Evolutionary conservation across 2,113 vertebrate genomes (phyloP), one percentile per base, ranked within the genome.

Genomic region (Alces alces): DNA sequence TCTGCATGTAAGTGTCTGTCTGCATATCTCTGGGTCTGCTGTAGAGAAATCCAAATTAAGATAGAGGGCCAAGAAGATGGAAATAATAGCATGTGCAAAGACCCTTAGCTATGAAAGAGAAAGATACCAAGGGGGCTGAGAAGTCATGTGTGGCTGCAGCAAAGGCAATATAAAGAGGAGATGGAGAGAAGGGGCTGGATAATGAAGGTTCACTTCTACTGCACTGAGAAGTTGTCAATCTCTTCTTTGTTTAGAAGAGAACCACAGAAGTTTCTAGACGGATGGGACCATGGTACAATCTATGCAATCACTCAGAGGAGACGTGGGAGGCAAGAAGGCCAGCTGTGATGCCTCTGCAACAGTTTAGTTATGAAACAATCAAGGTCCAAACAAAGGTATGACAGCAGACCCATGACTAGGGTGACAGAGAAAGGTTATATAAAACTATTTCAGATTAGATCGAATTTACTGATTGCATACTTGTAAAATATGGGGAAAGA

Each of bases 361-460:
- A 89, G 11, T 57, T 76, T 50, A 39, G 0, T 36, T 66, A 36
- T 27, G 19, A 89, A 64, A 79, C 6, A 50, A 23, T 79, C 4
- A 96, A 12, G 36, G 5, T 13, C 7, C 27, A 85, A n/a, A 55
- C 45, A 21, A 97, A 66, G 16, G 13, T 43, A 39, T 43, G 25
- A 39, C 57, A 84, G 17, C 28, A 25, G 23, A 92, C 2, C 3
- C 4, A 70, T 0, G 0, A 36, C 2, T n/a, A 5, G 17, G 27
- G n/a, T 9, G 16, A 55, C 3, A 57, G 19, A 78, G n/a, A 64
- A 78, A 10, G 3, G 4, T 13, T 5, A 57, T 25, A 39, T 0
- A 19, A 79, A 39, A 13, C 11, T 58, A 13, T 83, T 94, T 95
- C 17, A 54, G 10, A 54, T 39, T 45, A 45, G 43, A 28, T 30